A percentile compares a stretch with the other conserved stretches of the same genome.
phyloP scores from a whole-genome alignment of 2,113 vertebrate species.

The Forbesichthys papilliferus region DNA sequence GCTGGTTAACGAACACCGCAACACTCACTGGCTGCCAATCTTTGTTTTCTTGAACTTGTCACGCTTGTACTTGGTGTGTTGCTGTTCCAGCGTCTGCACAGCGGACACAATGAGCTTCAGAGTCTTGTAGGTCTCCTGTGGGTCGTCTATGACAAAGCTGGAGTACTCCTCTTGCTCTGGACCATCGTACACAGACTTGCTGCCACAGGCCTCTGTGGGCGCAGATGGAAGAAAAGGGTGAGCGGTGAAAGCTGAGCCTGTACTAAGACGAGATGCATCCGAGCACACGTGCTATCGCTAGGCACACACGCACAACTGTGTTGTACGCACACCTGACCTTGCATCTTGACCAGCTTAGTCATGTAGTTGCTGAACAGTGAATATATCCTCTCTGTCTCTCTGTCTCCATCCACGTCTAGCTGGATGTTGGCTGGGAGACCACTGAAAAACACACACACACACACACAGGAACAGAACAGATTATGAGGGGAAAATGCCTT shows the following conservation, averaged over 20 bases:
- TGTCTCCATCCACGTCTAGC: slow-evolving; percentile 94
- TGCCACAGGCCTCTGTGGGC: slow-evolving; percentile 92
- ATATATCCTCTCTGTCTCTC: slow-evolving; percentile 95
- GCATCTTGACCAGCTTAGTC: slow-evolving; percentile 95
- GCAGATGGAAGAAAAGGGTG: neutral
- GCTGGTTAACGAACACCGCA: neutral
- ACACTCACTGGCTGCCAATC: slow-evolving; percentile 96
- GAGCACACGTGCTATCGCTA: neutral
- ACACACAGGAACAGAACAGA: neutral
- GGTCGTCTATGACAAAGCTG: slow-evolving; percentile 93
- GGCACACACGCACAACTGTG: neutral
- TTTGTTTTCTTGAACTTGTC: slow-evolving; percentile 98
- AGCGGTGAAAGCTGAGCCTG: neutral
- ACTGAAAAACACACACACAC: slow-evolving; percentile 65
- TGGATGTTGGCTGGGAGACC: slow-evolving; percentile 96
- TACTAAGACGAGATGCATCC: neutral
- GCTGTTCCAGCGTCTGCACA: slow-evolving; percentile 89
- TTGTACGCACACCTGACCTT: slow-evolving; percentile 78
- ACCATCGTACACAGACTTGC: slow-evolving; percentile 94
- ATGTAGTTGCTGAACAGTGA: slow-evolving; percentile 92
- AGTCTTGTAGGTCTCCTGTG: slow-evolving; percentile 95
- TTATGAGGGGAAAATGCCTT: neutral
- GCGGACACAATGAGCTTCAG: slow-evolving; percentile 85
- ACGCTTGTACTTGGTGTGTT: slow-evolving; percentile 91
- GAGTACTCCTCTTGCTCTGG: slow-evolving; percentile 96